Evolutionary conservation across 2,797 vertebrate genomes (phyloP).

Genomic region (Ataeniobius toweri): DNA sequence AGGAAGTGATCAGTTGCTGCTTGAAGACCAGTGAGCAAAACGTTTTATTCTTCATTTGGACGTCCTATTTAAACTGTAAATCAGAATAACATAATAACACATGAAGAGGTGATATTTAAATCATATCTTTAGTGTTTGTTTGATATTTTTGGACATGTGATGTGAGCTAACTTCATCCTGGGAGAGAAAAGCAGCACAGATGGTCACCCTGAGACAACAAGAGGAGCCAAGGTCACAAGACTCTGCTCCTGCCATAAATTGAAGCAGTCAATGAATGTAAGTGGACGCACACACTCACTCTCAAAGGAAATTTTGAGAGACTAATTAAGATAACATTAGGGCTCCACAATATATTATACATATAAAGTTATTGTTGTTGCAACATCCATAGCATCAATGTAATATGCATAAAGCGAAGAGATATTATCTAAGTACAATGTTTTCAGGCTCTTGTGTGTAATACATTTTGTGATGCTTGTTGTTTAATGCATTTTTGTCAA

Average conservation of each 20-base stretch:
- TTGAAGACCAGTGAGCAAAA: background rate
- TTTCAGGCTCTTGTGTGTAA: no score
- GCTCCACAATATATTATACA: no score
- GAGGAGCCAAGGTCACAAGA: conserved; percentile 63
- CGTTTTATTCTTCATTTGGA: background rate
- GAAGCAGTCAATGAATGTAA: conserved; percentile 33
- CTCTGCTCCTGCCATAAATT: conserved; percentile 30
- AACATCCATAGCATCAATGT: no score
- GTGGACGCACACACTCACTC: background rate
- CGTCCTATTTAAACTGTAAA: background rate
- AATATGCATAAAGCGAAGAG: no score
- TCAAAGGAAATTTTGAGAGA: background rate
- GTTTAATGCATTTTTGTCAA: no score
- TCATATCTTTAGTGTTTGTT: conserved; percentile 16
- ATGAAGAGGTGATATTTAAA: background rate
- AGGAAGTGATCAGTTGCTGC: background rate
- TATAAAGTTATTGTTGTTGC: no score
- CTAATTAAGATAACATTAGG: no score
- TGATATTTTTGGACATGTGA: conserved; percentile 26
- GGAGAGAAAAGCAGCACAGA: conserved; percentile 69
- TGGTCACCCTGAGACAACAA: conserved; percentile 66
- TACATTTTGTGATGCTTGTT: no score
- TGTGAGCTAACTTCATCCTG: conserved; percentile 19
- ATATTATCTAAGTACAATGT: no score
- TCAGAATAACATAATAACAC: background rate